phyloP scores from a whole-genome alignment of 2,888 invertebrate genomes.

The Arctia plantaginis region DNA sequence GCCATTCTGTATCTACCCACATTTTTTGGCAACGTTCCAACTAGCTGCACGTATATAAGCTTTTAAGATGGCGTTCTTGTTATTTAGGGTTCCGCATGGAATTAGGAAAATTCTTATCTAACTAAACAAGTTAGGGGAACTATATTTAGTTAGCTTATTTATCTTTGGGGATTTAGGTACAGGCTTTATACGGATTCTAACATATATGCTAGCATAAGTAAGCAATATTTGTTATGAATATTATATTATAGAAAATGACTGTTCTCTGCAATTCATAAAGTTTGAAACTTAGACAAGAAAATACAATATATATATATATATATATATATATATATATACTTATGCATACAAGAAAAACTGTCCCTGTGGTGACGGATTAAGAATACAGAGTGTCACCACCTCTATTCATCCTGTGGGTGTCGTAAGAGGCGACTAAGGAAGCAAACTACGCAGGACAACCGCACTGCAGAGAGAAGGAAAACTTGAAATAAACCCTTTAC shows the following conservation, averaged over 20 bases:
- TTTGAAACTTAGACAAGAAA: not conserved
- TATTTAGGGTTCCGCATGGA: constrained; percentile 21
- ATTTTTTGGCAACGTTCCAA: constrained; percentile 47
- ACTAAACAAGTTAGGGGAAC: constrained; percentile 21
- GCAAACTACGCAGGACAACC: too few species aligned
- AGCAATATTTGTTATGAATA: not conserved
- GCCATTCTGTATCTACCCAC: constrained; percentile 33
- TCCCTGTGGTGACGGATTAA: too few species aligned
- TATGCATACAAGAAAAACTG: too few species aligned
- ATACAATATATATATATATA: too few species aligned
- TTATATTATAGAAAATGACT: too few species aligned
- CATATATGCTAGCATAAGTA: not conserved
- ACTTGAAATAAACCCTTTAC: too few species aligned
- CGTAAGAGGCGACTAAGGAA: too few species aligned
- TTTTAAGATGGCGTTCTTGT: constrained; percentile 37
- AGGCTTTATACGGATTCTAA: not conserved
- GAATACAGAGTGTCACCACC: too few species aligned
- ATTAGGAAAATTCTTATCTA: constrained; percentile 47
- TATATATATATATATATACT: too few species aligned
- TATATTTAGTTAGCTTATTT: constrained; percentile 41
- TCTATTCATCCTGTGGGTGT: too few species aligned
- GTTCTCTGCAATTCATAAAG: not conserved
- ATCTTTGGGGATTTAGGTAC: constrained; percentile 7
- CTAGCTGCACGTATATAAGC: constrained; percentile 30
- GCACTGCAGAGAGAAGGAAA: too few species aligned